phyloP scores from a whole-genome alignment of 2,888 invertebrate species.

The Pandemis corylana region DNA sequence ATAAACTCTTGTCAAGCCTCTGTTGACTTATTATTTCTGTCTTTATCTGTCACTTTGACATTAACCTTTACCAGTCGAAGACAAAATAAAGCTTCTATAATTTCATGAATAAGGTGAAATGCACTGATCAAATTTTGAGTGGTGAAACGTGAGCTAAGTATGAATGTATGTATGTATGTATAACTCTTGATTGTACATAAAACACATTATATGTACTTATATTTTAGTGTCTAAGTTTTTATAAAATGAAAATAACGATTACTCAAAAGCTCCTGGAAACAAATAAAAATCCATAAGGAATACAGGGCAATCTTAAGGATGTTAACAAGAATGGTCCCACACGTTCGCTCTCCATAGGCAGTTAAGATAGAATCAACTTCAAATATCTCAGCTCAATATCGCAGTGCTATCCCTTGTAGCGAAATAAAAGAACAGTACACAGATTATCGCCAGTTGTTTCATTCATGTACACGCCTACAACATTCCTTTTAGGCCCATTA shows the following conservation, averaged over 20 bases:
- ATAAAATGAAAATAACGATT: neutral
- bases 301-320: slow-evolving; percentile 45
- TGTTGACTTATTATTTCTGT: too few species aligned
- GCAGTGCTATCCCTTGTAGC: slow-evolving; percentile 53
- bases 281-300: slow-evolving; percentile 12
- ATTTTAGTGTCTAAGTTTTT: neutral
- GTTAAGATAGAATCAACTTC: slow-evolving; percentile 68
- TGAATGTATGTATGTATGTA: too few species aligned
- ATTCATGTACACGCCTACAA: slow-evolving; percentile 35
- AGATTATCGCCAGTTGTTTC: slow-evolving; percentile 39
- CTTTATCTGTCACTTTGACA: too few species aligned
- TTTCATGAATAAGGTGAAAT: too few species aligned
- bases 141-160: neutral
- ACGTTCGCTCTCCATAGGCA: slow-evolving; percentile 65
- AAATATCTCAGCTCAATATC: slow-evolving; percentile 58
- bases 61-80: too few species aligned
- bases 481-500: slow-evolving; percentile 34
- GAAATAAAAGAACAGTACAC: slow-evolving; percentile 39
- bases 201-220: too few species aligned
- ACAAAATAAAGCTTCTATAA: too few species aligned
- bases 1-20: too few species aligned
- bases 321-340: slow-evolving; percentile 73
- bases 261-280: slow-evolving; percentile 12
- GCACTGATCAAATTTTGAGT: too few species aligned
- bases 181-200: too few species aligned